Percentiles rank a stretch among this genome's conserved stretches.
Conservation (phyloP, 2,113 vertebrate species). For the Romanogobio albipinnatus region DNA sequence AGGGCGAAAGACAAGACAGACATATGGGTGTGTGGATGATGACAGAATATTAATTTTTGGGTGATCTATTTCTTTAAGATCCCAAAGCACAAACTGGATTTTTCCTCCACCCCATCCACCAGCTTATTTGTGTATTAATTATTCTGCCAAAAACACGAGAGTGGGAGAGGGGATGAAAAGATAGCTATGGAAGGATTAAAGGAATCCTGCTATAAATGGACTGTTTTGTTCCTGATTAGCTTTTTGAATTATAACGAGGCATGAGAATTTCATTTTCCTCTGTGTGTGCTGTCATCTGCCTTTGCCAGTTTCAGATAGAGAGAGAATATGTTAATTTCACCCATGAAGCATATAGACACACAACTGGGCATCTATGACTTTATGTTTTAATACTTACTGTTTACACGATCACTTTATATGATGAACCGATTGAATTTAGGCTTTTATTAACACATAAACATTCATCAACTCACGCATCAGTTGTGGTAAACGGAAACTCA, state of each 20-base stretch:
- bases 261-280: conserved; percentile 44
- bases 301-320: conserved; percentile 4
- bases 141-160: conserved; percentile 22
- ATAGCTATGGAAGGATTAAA: conserved; percentile 40
- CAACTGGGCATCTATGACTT: background rate
- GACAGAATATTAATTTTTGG: background rate
- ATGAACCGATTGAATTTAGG: no score
- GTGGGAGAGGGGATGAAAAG: conserved; percentile 21
- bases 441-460: no score
- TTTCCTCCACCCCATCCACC: background rate
- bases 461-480: no score
- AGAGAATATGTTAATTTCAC: background rate
- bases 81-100: background rate
- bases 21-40: background rate
- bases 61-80: background rate
- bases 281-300: conserved; percentile 28
- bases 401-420: no score
- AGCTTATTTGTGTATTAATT: conserved; percentile 20
- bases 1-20: background rate
- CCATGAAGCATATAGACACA: background rate
- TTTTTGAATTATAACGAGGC: conserved; percentile 56
- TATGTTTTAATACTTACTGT: background rate
- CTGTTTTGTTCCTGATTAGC: conserved; percentile 59
- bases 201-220: conserved; percentile 54
- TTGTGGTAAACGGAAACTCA: no score